Conservation (phyloP, 2,797 vertebrate genomes). For the Sternarchorhynchus goeldii region DNA sequence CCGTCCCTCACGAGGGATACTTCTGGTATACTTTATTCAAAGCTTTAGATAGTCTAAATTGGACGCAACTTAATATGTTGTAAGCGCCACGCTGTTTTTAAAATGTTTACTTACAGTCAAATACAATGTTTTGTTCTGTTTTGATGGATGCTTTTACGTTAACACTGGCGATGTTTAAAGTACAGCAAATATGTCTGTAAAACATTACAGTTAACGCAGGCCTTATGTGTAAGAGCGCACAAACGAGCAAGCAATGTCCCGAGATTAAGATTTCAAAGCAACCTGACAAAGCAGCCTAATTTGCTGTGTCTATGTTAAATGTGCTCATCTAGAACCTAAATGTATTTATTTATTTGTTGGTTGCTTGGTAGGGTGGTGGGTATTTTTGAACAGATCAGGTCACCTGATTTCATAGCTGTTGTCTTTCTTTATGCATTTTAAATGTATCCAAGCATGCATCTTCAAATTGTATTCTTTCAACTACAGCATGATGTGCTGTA, state of each 20-base stretch:
- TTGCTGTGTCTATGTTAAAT: constrained; percentile 17
- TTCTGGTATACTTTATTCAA: constrained; percentile 40
- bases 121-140: background rate
- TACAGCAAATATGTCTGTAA: constrained; percentile 18
- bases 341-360: constrained; percentile 5
- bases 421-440: constrained; percentile 60
- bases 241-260: background rate
- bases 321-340: constrained; percentile 11
- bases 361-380: background rate
- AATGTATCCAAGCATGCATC: constrained; percentile 57
- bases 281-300: background rate
- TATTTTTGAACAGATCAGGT: constrained; percentile 35
- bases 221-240: constrained; percentile 8
- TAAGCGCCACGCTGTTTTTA: constrained; percentile 18
- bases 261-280: background rate
- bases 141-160: constrained; percentile 9
- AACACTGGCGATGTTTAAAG: constrained; percentile 10
- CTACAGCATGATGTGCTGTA: constrained; percentile 55
- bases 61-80: constrained; percentile 37
- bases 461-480: constrained; percentile 58
- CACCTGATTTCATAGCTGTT: constrained; percentile 56
- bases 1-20: constrained; percentile 40
- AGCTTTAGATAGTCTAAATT: constrained; percentile 32
- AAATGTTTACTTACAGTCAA: constrained; percentile 39
- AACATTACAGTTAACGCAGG: constrained; percentile 25